Base-by-base conservation (phyloP, 2,888 invertebrate genomes). In the Brenthis ino region DNA sequence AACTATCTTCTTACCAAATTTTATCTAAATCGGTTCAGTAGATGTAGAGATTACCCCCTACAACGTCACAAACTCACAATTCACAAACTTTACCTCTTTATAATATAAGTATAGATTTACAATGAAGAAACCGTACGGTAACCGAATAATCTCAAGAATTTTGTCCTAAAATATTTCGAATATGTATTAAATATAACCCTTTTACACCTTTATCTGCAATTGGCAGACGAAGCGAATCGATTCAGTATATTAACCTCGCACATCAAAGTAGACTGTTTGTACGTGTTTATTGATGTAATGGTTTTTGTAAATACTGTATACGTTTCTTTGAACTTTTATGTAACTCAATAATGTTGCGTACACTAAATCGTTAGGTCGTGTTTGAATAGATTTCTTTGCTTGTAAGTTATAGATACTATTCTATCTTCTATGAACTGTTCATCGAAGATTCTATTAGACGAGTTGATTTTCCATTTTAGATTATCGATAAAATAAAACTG, bases 251-350 rank as follows among this genome's bases (percentile, higher is more conserved):
- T 78, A 80, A 81, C 77, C 75, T 63, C 70, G 72, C 65, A 80
- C 76, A 83, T 85, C 84, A 85, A 85, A 85, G 83, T 69, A 65
- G 61, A 33, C 58, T 51, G 72, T 71, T 64, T 70, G 75, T 61
- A 54, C 37, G 74, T 80, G 77, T 79, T 82, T 83, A 78, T 82
- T 79, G 79, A 77, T 75, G 74, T 72, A 75, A 75, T 70, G 69
- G 71, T 75, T 75, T 76, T 71, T 70, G 37, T 43, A 2, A 43
- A 43, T 11, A 43, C 37, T 65, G 16, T 70, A 64, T 68, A 57
- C 65, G 58, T 64, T 76, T 76, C 73, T 73, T 73, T 73, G 73
- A 73, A 72, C 70, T 72, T 72, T 65, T 69, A 69, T 65, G 37
- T 50, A 67, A 63, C 37, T 57, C 61, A 51, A 67, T 67, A 43